Percentiles rank a stretch among this genome's conserved stretches.
Conservation (phyloP, 2,113 vertebrate species). For the Rhea americana region DNA sequence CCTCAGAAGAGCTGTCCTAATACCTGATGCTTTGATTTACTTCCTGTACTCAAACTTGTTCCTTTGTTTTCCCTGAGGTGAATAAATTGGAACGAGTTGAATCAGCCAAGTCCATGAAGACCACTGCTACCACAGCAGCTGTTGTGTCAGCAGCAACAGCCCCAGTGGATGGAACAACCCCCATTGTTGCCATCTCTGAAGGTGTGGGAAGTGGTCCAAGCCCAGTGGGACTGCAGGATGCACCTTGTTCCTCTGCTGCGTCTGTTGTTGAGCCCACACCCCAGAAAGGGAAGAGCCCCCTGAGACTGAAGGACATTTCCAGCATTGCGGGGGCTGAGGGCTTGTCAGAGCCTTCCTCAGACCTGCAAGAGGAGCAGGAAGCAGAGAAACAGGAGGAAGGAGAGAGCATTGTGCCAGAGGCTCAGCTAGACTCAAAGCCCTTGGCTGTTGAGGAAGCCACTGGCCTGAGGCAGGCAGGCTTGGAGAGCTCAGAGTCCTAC, state of each 20-base stretch:
- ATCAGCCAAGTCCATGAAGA: background rate
- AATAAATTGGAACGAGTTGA: slow-evolving; percentile 31
- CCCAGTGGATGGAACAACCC: background rate
- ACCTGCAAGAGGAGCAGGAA: background rate
- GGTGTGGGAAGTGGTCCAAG: background rate
- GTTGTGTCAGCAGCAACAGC: fast-evolving
- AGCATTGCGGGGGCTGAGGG: background rate
- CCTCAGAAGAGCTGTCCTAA: background rate
- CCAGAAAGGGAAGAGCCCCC: background rate
- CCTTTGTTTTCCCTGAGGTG: slow-evolving; percentile 56
- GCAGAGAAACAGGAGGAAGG: background rate
- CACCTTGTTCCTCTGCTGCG: background rate
- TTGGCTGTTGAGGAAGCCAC: background rate
- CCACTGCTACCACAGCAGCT: background rate
- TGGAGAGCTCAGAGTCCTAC: background rate
- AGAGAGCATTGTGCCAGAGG: background rate
- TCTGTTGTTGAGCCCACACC: background rate
- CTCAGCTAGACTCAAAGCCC: background rate
- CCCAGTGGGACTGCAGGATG: background rate
- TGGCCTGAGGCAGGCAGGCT: background rate
- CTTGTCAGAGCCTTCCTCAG: background rate
- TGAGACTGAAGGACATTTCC: background rate
- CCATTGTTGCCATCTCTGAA: background rate
- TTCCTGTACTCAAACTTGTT: background rate
- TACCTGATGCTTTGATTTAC: background rate